Percentiles rank a stretch among this genome's conserved stretches.
Conservation (phyloP, 23 tunicate genomes). For the Botrylloides violaceus region DNA sequence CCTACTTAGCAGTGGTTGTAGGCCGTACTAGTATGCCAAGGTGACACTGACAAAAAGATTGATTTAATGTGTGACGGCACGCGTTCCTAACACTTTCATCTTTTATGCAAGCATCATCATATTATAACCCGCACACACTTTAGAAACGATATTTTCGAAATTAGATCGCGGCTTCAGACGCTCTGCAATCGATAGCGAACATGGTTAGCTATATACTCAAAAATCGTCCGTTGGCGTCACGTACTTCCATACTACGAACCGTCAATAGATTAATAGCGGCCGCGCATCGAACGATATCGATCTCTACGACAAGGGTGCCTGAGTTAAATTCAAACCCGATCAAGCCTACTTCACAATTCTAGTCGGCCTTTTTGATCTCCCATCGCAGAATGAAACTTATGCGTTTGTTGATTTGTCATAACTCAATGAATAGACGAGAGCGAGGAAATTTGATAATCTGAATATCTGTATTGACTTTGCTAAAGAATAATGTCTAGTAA, state of each 20-base stretch:
- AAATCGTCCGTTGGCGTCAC: neutral
- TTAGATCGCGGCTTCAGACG: too few species aligned
- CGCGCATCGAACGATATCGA: neutral
- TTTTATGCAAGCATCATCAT: too few species aligned
- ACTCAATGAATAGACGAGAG: neutral
- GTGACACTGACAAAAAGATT: too few species aligned
- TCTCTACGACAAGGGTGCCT: neutral
- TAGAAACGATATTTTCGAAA: too few species aligned
- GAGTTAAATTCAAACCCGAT: neutral
- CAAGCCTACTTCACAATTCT: neutral
- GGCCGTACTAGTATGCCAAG: too few species aligned
- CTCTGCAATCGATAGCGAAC: too few species aligned
- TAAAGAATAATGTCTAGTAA: neutral
- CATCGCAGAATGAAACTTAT: neutral
- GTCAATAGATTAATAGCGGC: neutral
- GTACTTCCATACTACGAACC: neutral
- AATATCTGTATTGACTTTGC: neutral
- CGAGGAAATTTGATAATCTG: neutral
- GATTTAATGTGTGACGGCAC: too few species aligned
- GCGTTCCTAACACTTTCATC: too few species aligned
- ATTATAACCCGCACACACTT: too few species aligned
- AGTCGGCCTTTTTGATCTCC: neutral
- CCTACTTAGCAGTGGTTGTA: too few species aligned
- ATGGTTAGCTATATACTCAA: too few species aligned
- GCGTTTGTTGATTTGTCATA: neutral